Evolutionary conservation across 2,888 invertebrate genomes (phyloP).

Genomic region (Macropis europaea): DNA sequence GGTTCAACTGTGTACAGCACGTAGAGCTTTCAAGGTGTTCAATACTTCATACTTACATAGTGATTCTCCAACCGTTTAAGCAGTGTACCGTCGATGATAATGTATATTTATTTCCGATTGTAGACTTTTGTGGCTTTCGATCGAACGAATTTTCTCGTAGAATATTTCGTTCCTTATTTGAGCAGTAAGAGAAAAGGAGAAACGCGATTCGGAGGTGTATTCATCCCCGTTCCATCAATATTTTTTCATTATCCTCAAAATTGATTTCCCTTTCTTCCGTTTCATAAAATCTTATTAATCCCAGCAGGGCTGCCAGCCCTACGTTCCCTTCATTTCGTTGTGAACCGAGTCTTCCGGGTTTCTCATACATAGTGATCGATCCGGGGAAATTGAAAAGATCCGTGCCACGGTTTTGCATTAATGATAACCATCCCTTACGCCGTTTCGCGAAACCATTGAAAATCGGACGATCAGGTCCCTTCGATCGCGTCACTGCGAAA

Average conservation of each 20-base stretch:
- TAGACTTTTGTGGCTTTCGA: too few species aligned
- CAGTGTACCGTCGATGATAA: too few species aligned
- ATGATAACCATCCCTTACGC: neutral
- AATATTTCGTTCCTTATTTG: constrained; percentile 3
- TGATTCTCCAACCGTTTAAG: too few species aligned
- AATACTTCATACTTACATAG: too few species aligned
- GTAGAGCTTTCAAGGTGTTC: too few species aligned
- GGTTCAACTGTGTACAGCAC: too few species aligned
- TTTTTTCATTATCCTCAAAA: constrained; percentile 5
- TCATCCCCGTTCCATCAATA: neutral
- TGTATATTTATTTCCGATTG: too few species aligned
- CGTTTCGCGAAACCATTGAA: neutral
- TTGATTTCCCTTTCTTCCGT: constrained; percentile 2
- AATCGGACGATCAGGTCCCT: neutral
- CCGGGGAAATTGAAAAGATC: constrained; percentile 19
- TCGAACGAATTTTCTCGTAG: too few species aligned
- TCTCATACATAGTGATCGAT: constrained; percentile 12
- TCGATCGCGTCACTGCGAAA: neutral
- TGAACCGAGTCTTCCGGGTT: neutral
- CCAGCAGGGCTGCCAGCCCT: neutral
- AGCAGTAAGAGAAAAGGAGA: too few species aligned
- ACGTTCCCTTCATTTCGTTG: neutral
- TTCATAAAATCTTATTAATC: constrained; percentile 18
- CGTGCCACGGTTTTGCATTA: constrained; percentile 15
- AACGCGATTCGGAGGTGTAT: too few species aligned